Evolutionary conservation across 2,888 invertebrate species (phyloP).

Genomic region (Acanthopleura granulata): DNA sequence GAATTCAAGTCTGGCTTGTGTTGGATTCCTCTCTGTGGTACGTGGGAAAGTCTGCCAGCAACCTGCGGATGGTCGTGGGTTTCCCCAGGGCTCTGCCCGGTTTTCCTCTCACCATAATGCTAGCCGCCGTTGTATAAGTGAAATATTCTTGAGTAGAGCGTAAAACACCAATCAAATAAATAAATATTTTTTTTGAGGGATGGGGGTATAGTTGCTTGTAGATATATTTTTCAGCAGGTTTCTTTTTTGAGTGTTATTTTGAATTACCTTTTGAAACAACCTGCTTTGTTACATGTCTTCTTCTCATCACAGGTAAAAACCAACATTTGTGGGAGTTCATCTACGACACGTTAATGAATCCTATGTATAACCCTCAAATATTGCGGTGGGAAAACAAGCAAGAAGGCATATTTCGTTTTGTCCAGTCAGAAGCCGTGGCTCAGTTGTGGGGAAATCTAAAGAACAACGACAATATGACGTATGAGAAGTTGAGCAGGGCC

Average conservation of each 20-base stretch:
- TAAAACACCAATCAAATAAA: no score
- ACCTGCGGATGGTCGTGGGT: no score
- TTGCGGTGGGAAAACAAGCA: slow-evolving; percentile 91
- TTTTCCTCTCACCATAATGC: no score
- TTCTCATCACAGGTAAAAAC: slow-evolving; percentile 35
- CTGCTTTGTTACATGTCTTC: not conserved
- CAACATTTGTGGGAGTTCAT: slow-evolving; percentile 85
- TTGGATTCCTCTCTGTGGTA: no score
- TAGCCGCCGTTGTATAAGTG: no score
- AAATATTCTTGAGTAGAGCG: no score
- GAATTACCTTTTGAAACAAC: no score
- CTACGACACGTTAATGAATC: slow-evolving; percentile 82
- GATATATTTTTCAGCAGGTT: not conserved
- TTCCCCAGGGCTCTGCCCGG: no score
- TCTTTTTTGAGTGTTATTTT: not conserved
- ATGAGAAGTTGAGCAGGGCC: slow-evolving; percentile 91
- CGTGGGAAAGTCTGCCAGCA: no score
- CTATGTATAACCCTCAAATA: slow-evolving; percentile 83
- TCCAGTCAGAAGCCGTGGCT: slow-evolving; percentile 90
- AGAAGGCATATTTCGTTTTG: slow-evolving; percentile 88
- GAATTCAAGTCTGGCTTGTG: no score
- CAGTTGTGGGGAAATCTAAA: slow-evolving; percentile 89
- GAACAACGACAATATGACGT: slow-evolving; percentile 90
- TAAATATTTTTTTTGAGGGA: no score
- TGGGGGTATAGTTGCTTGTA: not conserved